Conservation (phyloP, 2,888 invertebrate species). For the Tachystola acroxantha region DNA sequence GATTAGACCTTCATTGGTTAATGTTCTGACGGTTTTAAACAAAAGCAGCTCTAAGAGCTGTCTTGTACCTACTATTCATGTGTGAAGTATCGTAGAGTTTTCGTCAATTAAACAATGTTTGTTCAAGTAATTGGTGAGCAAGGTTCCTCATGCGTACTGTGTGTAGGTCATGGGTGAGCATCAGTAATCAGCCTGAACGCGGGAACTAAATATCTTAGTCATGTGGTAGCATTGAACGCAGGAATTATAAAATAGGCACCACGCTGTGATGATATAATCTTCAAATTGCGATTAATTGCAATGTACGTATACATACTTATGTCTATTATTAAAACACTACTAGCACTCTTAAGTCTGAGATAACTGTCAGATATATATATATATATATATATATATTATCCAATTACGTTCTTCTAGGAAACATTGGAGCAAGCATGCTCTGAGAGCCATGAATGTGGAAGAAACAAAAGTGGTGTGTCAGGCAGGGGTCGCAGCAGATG, state of each 20-base stretch:
- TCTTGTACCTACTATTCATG: conserved; percentile 2
- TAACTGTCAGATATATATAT: too few species aligned
- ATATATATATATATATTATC: too few species aligned
- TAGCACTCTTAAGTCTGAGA: too few species aligned
- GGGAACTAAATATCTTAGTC: conserved; percentile 46
- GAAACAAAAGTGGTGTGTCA: too few species aligned
- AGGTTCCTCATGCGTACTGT: conserved; percentile 25
- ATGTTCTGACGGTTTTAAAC: conserved; percentile 10
- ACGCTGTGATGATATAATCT: conserved; percentile 37
- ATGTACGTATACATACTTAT: too few species aligned
- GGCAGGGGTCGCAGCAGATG: too few species aligned
- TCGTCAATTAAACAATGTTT: conserved; percentile 31
- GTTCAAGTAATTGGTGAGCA: conserved; percentile 41
- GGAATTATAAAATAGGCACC: conserved; percentile 15
- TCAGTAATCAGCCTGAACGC: conserved; percentile 15
- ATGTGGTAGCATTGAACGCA: conserved; percentile 29
- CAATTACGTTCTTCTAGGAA: too few species aligned
- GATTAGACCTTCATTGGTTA: not conserved
- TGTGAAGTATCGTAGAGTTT: conserved; percentile 20
- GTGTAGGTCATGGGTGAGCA: conserved; percentile 53
- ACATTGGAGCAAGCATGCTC: too few species aligned
- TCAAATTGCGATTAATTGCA: conserved; percentile 29
- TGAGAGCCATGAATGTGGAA: too few species aligned
- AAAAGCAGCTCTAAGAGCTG: conserved; percentile 4
- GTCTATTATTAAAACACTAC: conserved; percentile 15